phyloP scores from a whole-genome alignment of 2,797 vertebrate genomes.

The Masticophis lateralis region DNA sequence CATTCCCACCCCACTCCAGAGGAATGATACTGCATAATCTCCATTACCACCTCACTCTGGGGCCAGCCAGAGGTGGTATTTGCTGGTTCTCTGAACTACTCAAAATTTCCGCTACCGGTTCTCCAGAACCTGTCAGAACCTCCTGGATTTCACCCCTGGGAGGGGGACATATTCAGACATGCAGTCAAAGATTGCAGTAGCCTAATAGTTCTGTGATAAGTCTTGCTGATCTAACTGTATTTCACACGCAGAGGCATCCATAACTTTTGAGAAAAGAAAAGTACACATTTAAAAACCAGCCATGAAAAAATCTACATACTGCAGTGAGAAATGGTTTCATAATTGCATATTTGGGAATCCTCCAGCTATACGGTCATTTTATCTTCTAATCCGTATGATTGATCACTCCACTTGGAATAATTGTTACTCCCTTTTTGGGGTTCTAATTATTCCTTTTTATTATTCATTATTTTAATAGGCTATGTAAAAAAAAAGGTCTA shows the following conservation, averaged over 20 bases:
- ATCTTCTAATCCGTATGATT: conserved; percentile 29
- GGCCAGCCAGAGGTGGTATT: too few species aligned
- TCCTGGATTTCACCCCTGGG: too few species aligned
- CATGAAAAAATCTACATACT: background rate
- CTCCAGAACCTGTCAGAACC: too few species aligned
- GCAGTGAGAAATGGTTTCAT: background rate
- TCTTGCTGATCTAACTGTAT: background rate
- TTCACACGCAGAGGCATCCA: background rate
- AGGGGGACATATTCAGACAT: background rate
- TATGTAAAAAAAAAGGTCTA: conserved; percentile 25
- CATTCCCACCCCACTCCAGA: too few species aligned
- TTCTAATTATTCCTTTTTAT: conserved; percentile 15
- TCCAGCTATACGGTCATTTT: conserved; percentile 16
- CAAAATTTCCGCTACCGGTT: too few species aligned
- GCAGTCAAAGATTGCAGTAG: background rate
- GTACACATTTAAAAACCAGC: background rate
- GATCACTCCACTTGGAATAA: conserved; percentile 23
- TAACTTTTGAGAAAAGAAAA: conserved; percentile 21
- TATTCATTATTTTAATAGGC: conserved; percentile 24
- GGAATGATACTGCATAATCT: too few species aligned
- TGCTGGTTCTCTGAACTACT: too few species aligned
- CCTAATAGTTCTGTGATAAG: background rate
- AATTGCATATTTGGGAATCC: conserved; percentile 22
- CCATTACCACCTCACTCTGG: too few species aligned
- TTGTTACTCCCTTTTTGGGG: background rate